Evolutionary conservation across 2,888 invertebrate genomes (phyloP).

Genomic region (Temnothorax ravouxi): DNA sequence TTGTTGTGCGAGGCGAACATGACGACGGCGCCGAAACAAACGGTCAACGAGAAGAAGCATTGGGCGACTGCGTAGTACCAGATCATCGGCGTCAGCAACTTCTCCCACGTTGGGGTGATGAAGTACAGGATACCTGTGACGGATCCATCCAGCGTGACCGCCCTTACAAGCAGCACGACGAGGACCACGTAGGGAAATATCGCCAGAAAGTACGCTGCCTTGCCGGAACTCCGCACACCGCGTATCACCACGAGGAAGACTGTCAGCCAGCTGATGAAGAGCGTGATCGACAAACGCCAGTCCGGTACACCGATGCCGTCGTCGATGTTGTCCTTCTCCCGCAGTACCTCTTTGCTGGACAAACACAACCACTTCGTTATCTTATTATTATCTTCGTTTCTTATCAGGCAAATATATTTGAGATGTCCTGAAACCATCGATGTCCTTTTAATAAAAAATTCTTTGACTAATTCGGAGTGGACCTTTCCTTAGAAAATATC

Average conservation of each 20-base stretch:
- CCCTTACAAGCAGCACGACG: constrained; percentile 88
- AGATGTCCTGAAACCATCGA: not conserved
- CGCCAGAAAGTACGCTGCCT: constrained; percentile 91
- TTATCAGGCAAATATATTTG: not conserved
- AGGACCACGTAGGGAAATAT: constrained; percentile 90
- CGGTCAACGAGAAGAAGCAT: constrained; percentile 88
- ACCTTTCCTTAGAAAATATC: not conserved
- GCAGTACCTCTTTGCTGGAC: constrained; percentile 84
- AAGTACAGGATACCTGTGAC: constrained; percentile 89
- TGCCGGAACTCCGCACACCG: constrained; percentile 89
- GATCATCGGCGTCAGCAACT: constrained; percentile 88
- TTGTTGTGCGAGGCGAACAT: constrained; percentile 89
- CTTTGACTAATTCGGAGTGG: not conserved
- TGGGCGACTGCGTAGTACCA: constrained; percentile 89
- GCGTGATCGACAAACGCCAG: constrained; percentile 87
- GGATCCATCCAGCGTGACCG: constrained; percentile 89
- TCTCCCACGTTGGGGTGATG: constrained; percentile 89
- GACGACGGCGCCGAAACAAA: constrained; percentile 88
- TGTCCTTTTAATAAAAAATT: not conserved
- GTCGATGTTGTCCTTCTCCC: constrained; percentile 86
- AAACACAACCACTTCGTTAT: not conserved
- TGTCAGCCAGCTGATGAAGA: constrained; percentile 87
- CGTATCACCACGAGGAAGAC: constrained; percentile 87
- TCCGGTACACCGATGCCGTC: constrained; percentile 88
- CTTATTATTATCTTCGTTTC: not conserved